phyloP scores from a whole-genome alignment of 2,113 vertebrate species.

The Alouatta palliata region DNA sequence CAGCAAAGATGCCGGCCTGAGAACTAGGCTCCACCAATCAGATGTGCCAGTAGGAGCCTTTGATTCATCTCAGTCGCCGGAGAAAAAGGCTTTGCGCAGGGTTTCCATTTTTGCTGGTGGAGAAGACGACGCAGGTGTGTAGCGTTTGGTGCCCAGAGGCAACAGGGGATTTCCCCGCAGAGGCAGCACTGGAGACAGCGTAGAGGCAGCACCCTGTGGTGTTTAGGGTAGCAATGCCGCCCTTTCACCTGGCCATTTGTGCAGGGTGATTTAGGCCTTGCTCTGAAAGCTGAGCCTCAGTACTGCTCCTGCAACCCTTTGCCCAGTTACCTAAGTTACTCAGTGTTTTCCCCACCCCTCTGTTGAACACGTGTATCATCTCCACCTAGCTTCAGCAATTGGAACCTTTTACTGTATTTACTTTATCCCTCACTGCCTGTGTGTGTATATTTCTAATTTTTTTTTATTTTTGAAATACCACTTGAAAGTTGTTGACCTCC shows the following conservation, averaged over 20 bases:
- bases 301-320: not conserved
- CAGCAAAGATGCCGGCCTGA: not conserved
- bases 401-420: not conserved
- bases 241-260: not conserved
- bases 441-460: not conserved
- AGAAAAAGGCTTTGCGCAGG: not conserved
- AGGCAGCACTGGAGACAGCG: not conserved
- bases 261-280: not conserved
- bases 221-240: not conserved
- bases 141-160: not conserved
- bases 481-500: not conserved
- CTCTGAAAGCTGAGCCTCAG: not conserved
- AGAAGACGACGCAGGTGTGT: not conserved
- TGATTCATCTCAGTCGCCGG: not conserved
- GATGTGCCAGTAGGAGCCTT: not conserved
- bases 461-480: not conserved
- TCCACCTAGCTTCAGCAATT: not conserved
- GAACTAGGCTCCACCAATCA: not conserved
- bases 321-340: not conserved
- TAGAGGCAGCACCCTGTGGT: not conserved
- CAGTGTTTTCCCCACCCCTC: not conserved
- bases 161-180: not conserved
- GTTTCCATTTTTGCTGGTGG: not conserved
- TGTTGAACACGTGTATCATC: not conserved
- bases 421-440: not conserved